phyloP scores from a whole-genome alignment of 2,113 vertebrate genomes.

The Gasterosteus aculeatus region DNA sequence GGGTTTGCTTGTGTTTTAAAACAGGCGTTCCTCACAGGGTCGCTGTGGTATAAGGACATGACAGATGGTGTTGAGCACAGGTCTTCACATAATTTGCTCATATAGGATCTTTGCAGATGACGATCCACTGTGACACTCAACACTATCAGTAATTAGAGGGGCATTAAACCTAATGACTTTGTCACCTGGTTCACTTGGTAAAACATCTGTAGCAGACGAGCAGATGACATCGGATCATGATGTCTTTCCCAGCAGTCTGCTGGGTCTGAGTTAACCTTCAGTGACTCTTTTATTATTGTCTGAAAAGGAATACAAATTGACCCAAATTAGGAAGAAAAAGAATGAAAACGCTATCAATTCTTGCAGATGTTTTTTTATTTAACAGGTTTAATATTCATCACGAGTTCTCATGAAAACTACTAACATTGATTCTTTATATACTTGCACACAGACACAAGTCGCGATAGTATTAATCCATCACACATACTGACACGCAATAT shows the following conservation, averaged over 20 bases:
- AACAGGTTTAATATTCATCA: neutral
- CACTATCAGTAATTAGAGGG: slow-evolving; percentile 49
- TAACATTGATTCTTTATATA: neutral
- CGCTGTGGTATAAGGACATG: slow-evolving; percentile 37
- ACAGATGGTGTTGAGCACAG: slow-evolving; percentile 40
- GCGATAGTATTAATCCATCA: neutral
- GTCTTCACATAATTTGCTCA: slow-evolving; percentile 27
- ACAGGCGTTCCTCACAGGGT: slow-evolving; percentile 9
- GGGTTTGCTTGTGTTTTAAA: slow-evolving; percentile 44
- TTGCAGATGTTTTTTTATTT: neutral
- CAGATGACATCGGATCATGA: slow-evolving; percentile 53
- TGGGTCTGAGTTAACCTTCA: slow-evolving; percentile 12
- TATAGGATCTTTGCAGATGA: slow-evolving; percentile 37
- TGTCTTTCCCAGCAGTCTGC: slow-evolving; percentile 38
- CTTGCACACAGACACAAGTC: too few relatives aligned
- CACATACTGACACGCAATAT: neutral
- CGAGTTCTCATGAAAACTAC: neutral
- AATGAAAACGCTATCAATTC: neutral
- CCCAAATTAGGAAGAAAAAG: neutral
- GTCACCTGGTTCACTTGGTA: slow-evolving; percentile 44
- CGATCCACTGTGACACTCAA: slow-evolving; percentile 31
- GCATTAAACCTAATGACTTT: slow-evolving; percentile 48
- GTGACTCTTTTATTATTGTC: neutral
- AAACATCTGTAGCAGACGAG: slow-evolving; percentile 48
- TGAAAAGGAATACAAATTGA: slow-evolving; percentile 12